Conservation (phyloP, 1,140 invertebrate genomes). For the Drosophila sproati region DNA sequence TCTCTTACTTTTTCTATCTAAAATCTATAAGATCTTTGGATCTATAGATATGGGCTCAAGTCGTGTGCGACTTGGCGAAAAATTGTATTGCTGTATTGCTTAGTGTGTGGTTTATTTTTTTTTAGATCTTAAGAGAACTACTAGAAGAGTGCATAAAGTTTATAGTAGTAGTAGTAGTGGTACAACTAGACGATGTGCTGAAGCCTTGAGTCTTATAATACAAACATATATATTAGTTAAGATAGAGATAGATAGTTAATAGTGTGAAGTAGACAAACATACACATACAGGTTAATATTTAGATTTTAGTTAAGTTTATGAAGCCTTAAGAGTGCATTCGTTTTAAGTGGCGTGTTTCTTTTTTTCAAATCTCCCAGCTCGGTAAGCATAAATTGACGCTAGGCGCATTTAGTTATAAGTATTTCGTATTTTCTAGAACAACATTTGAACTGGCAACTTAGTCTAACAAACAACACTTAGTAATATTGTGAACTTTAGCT, state of each 20-base stretch:
- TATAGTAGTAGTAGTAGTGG: conserved; percentile 2
- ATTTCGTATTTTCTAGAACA: conserved; percentile 29
- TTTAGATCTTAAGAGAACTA: conserved; percentile 30
- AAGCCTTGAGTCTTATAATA: conserved; percentile 36
- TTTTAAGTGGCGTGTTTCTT: conserved; percentile 31
- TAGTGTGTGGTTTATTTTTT: conserved; percentile 30
- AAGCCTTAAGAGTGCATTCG: conserved; percentile 39
- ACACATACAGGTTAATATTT: conserved; percentile 44
- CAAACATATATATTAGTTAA: conserved; percentile 24
- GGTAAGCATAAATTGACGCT: conserved; percentile 24
- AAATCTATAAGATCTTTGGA: conserved; percentile 6
- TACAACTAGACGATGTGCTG: conserved; percentile 31
- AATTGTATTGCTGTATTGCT: conserved; percentile 28
- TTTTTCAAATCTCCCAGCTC: neutral
- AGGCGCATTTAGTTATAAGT: conserved; percentile 21
- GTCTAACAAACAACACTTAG: conserved; percentile 22
- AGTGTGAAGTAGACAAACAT: conserved; percentile 45
- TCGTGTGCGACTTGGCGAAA: conserved; percentile 25
- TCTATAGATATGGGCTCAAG: conserved; percentile 28
- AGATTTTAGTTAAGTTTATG: conserved; percentile 15
- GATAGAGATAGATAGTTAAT: conserved; percentile 34
- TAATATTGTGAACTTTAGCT: conserved; percentile 17
- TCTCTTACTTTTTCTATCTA: conserved; percentile 31
- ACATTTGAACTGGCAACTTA: conserved; percentile 26
- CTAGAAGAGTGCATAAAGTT: conserved; percentile 41